Conservation (phyloP, 2,888 invertebrate species). For the Cryptocheilus praepositus region DNA sequence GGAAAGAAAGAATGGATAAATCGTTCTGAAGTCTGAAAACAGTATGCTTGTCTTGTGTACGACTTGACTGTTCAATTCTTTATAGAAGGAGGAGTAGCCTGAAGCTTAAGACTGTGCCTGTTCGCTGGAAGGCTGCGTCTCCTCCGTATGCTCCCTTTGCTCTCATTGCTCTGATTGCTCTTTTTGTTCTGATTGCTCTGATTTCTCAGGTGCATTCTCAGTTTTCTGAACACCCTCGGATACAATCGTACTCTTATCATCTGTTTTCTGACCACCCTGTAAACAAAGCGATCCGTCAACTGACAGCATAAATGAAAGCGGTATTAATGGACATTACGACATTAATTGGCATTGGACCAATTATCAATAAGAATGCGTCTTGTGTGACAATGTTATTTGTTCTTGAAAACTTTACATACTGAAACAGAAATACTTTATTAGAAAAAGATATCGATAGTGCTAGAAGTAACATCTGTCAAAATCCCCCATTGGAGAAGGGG, state of each 20-base stretch:
- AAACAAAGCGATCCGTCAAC: slow-evolving; percentile 70
- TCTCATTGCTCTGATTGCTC: slow-evolving; percentile 65
- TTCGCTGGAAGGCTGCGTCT: slow-evolving; percentile 73
- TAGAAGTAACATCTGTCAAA: no score
- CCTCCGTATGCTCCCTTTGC: slow-evolving; percentile 69
- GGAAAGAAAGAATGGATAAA: slow-evolving; percentile 12
- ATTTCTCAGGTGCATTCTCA: slow-evolving; percentile 70
- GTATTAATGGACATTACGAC: slow-evolving; percentile 25
- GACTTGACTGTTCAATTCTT: slow-evolving; percentile 54
- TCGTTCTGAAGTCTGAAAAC: slow-evolving; percentile 62
- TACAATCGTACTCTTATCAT: slow-evolving; percentile 71
- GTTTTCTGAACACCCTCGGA: slow-evolving; percentile 72
- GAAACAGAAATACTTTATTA: slow-evolving; percentile 5
- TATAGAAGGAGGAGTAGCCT: slow-evolving; percentile 69
- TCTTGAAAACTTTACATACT: not conserved
- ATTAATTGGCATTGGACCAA: not conserved
- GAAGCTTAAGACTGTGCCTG: slow-evolving; percentile 74
- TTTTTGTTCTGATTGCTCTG: slow-evolving; percentile 65
- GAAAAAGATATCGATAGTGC: not conserved
- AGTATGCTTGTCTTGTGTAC: slow-evolving; percentile 49
- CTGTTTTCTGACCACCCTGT: slow-evolving; percentile 72
- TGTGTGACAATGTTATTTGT: not conserved
- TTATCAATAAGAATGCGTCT: not conserved
- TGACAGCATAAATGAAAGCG: slow-evolving; percentile 19
- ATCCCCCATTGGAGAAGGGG: no score